Evolutionary conservation across 2,888 invertebrate genomes (phyloP).

Genomic region (Tyria jacobaeae): DNA sequence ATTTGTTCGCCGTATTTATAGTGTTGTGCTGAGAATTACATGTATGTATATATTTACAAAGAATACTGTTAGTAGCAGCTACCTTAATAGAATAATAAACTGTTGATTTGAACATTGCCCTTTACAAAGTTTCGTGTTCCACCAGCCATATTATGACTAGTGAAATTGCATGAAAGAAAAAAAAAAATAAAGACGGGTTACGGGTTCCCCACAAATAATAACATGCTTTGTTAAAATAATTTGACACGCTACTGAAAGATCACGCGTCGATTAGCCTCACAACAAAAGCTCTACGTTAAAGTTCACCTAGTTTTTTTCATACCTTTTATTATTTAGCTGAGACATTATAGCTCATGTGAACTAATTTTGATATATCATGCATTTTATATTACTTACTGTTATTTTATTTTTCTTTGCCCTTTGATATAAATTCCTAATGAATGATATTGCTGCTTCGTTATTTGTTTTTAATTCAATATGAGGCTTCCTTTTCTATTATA

Average conservation of each 20-base stretch:
- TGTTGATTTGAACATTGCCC: slow-evolving; percentile 28
- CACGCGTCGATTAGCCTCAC: slow-evolving; percentile 45
- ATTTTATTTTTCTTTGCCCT: not conserved
- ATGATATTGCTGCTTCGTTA: not conserved
- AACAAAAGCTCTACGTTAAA: slow-evolving; percentile 34
- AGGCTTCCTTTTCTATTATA: not conserved
- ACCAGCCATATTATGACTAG: slow-evolving; percentile 41
- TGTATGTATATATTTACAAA: not conserved
- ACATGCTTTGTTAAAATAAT: slow-evolving; percentile 44
- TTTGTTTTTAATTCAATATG: not conserved
- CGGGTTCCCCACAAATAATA: slow-evolving; percentile 41
- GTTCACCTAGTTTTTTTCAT: slow-evolving; percentile 15
- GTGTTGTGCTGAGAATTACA: not conserved
- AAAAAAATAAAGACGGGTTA: slow-evolving; percentile 42
- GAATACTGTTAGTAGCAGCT: slow-evolving; percentile 2
- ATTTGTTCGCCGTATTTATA: not conserved
- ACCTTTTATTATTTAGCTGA: slow-evolving; percentile 12
- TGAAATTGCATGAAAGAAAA: slow-evolving; percentile 50
- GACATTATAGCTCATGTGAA: not conserved
- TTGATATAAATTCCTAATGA: not conserved
- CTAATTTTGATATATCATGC: slow-evolving; percentile 6
- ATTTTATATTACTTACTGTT: not conserved
- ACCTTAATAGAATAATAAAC: slow-evolving; percentile 23
- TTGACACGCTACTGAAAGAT: slow-evolving; percentile 45
- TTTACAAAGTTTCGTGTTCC: slow-evolving; percentile 42